Evolutionary conservation across 2,113 vertebrate species (phyloP).

Genomic region (Podocnemis expansa): DNA sequence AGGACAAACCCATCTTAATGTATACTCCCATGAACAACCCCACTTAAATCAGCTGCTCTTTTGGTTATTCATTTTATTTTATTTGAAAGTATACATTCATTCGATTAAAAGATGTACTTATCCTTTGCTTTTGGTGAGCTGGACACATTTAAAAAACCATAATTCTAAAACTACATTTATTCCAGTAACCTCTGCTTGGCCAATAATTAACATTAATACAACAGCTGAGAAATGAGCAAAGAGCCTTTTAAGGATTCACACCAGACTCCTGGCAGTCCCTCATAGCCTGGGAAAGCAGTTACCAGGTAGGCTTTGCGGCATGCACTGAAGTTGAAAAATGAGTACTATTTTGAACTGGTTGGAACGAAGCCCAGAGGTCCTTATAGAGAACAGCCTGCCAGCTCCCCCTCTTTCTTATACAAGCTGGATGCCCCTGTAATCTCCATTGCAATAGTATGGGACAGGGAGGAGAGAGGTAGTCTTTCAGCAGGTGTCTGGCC

Average conservation of each 20-base stretch:
- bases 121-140: background rate
- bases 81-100: background rate
- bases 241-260: background rate
- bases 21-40: background rate
- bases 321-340: background rate
- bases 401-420: background rate
- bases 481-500: background rate
- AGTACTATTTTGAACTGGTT: background rate
- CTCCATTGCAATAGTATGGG: background rate
- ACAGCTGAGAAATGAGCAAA: background rate
- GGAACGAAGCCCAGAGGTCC: background rate
- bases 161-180: background rate
- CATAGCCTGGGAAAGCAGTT: background rate
- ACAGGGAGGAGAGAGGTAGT: background rate
- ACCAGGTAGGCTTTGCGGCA: background rate
- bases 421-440: background rate
- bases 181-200: background rate
- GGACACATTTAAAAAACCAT: background rate
- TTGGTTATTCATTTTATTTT: background rate
- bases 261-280: background rate
- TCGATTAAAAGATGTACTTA: accelerated
- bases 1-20: background rate
- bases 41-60: background rate
- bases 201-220: background rate
- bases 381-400: background rate